Evolutionary conservation across 23 tunicate genomes (phyloP).

Genomic region (Halocynthia roretzi): DNA sequence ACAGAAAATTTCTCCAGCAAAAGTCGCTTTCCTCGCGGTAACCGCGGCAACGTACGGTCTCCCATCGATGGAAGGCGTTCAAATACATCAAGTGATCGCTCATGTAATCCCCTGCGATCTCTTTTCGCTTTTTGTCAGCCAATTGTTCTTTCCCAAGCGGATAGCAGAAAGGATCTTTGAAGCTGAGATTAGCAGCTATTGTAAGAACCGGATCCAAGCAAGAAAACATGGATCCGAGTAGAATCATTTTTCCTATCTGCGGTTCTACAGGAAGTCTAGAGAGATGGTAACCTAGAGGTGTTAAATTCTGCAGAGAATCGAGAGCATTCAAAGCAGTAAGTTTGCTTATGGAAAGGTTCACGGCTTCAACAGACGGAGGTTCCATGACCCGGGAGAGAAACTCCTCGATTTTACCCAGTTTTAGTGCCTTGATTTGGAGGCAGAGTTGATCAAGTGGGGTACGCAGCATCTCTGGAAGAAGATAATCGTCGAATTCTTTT

Average conservation of each 20-base stretch:
- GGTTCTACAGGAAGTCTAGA: conserved; percentile 82
- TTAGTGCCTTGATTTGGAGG: conserved; percentile 55
- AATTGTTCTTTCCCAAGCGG: conserved; percentile 73
- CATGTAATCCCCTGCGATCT: conserved; percentile 32
- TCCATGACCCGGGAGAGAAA: conserved; percentile 54
- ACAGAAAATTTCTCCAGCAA: conserved; percentile 66
- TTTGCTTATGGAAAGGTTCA: conserved; percentile 54
- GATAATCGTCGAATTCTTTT: conserved; percentile 36
- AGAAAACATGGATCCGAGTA: conserved; percentile 60
- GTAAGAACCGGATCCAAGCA: conserved; percentile 74
- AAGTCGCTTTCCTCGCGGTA: conserved; percentile 22
- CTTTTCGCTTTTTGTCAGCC: conserved; percentile 36
- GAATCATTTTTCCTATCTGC: conserved; percentile 79
- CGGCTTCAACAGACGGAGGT: conserved; percentile 44
- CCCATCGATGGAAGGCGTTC: conserved; percentile 56
- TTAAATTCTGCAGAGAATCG: conserved; percentile 46
- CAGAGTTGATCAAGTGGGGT: conserved; percentile 84
- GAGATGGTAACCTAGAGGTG: conserved; percentile 72
- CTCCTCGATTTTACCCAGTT: conserved; percentile 47
- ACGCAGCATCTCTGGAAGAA: conserved; percentile 69
- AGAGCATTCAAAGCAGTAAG: conserved; percentile 59
- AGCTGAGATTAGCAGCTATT: conserved; percentile 74
- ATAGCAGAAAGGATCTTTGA: conserved; percentile 70
- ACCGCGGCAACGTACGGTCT: background rate
- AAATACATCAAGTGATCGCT: conserved; percentile 83